Percentiles rank a stretch among this genome's conserved stretches.
Evolutionary conservation across 2,888 invertebrate genomes (phyloP).

Genomic region (Panorpa germanica): DNA sequence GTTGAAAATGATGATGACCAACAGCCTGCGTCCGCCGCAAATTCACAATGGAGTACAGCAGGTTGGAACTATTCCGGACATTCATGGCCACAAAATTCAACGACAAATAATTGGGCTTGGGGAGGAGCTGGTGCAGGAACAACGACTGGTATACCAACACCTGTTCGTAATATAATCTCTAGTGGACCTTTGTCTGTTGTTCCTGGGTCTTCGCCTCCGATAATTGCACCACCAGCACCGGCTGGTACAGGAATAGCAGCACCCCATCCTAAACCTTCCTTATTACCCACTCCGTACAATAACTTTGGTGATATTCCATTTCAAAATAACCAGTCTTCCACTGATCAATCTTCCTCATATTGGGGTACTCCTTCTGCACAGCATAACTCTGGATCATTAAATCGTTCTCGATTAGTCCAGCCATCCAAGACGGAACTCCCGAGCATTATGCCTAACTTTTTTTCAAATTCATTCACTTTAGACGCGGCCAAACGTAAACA

Average conservation of each 20-base stretch:
- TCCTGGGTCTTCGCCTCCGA: constrained; percentile 22
- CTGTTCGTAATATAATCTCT: too few relatives aligned
- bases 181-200: constrained; percentile 21
- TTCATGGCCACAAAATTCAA: too few relatives aligned
- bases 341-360: too few relatives aligned
- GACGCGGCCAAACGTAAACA: constrained; percentile 78
- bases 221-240: constrained; percentile 24
- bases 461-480: too few relatives aligned
- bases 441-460: too few relatives aligned
- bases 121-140: constrained; percentile 26
- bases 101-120: constrained; percentile 21
- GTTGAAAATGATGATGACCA: constrained; percentile 49
- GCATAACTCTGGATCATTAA: too few relatives aligned
- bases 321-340: too few relatives aligned
- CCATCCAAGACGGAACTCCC: too few relatives aligned
- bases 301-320: too few relatives aligned
- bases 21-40: constrained; percentile 13
- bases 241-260: constrained; percentile 15
- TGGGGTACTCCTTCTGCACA: too few relatives aligned
- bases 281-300: constrained; percentile 20
- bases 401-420: too few relatives aligned
- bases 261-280: constrained; percentile 17
- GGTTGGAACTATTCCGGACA: constrained; percentile 12
- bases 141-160: constrained; percentile 25
- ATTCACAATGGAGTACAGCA: constrained; percentile 13